Evolutionary conservation across 2,797 vertebrate species (phyloP).

Genomic region (Molossus molossus): DNA sequence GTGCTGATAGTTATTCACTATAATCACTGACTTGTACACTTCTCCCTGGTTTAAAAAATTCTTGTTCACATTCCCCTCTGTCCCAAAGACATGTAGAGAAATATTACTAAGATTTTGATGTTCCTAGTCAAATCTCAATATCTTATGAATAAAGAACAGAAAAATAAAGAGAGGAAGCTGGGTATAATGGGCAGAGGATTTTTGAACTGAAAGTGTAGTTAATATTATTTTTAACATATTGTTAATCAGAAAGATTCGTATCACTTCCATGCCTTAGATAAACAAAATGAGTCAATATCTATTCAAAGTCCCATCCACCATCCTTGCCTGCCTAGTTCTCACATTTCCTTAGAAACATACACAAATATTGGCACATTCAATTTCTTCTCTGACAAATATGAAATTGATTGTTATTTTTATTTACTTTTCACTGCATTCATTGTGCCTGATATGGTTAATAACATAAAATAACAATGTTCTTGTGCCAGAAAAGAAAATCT

Average conservation of each 20-base stretch:
- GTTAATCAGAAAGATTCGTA: not conserved
- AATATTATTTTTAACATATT: not conserved
- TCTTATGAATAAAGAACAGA: constrained; percentile 14
- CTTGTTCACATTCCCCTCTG: not conserved
- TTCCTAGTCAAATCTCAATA: not conserved
- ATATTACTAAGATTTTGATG: not conserved
- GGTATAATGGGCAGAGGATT: not conserved
- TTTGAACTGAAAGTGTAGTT: constrained; percentile 27
- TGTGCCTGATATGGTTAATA: not conserved
- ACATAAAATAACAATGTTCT: constrained; percentile 28
- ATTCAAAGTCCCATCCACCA: not conserved
- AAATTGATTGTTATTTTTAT: constrained; percentile 38
- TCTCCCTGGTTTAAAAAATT: constrained; percentile 9
- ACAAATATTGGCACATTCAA: not conserved
- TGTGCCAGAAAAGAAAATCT: constrained; percentile 46
- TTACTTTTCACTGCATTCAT: not conserved
- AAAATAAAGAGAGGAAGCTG: not conserved
- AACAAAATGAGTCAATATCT: not conserved
- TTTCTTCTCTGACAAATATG: constrained; percentile 18
- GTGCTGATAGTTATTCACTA: constrained; percentile 12
- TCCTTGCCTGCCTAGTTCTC: not conserved
- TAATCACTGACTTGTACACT: constrained; percentile 6
- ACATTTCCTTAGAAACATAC: constrained; percentile 26
- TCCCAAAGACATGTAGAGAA: constrained; percentile 22
- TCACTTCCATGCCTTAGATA: not conserved